phyloP scores from a whole-genome alignment of 2,113 vertebrate genomes.

The Prunella himalayana region DNA sequence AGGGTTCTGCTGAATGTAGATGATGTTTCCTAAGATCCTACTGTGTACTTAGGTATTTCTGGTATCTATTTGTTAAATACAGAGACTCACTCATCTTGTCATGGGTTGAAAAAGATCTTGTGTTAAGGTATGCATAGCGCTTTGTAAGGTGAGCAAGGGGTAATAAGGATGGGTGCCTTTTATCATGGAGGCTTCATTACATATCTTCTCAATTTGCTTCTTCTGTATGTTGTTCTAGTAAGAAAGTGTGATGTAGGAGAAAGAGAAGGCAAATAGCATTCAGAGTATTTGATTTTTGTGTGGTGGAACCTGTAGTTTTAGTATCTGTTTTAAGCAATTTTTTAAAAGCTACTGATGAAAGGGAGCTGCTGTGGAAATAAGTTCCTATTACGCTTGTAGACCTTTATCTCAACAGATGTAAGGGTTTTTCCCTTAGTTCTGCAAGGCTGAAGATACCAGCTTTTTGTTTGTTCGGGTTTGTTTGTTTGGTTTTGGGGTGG shows the following conservation, averaged over 20 bases:
- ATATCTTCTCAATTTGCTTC: not conserved
- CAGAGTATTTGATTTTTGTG: not conserved
- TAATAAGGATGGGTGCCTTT: not conserved
- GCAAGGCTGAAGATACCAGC: not conserved
- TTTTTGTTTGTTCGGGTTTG: not conserved
- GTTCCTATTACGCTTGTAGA: not conserved
- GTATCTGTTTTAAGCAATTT: not conserved
- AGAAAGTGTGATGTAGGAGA: not conserved
- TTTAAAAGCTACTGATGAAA: not conserved
- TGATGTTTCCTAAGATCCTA: not conserved
- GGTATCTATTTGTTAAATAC: not conserved
- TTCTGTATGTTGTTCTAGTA: not conserved
- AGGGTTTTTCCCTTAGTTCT: not conserved
- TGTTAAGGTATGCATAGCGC: accelerated
- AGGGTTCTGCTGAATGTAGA: not conserved
- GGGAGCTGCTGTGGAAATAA: not conserved
- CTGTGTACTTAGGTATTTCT: slow-evolving; percentile 6
- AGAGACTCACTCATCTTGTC: not conserved
- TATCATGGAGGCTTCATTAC: not conserved
- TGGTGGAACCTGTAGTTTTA: not conserved
- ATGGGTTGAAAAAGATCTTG: not conserved
- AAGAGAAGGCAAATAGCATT: not conserved
- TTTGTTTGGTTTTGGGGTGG: not conserved
- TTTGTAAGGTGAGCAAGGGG: not conserved
- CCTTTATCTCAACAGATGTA: not conserved